Base-by-base conservation (phyloP, 1,140 invertebrate species). In the Heliothis virescens region DNA sequence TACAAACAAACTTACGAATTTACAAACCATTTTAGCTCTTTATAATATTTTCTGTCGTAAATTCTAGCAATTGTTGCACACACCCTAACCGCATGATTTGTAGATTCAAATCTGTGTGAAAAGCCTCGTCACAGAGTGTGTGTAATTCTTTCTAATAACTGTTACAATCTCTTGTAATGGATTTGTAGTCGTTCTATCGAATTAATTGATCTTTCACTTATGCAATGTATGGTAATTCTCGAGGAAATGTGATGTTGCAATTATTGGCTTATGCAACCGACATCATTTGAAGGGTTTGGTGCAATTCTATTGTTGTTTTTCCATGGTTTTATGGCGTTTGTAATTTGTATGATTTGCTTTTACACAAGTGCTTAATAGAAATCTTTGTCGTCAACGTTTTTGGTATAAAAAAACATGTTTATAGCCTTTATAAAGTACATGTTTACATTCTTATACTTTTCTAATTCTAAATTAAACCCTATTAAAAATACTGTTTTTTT, bases 201-300 rank as follows among this genome's bases (percentile, higher is more conserved):
- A 13, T 53, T 71, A 71, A 71, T 71, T 71, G 67, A 71, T 53
- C 18, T 71, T 52, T 26, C 47, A 71, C 53, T 71, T 71, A 71
- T 52, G 41, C 67, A 71, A 71, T 71, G 34, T 41, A 71, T 71
- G 67, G 48, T 71, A 71, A 71, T 71, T 53, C 18, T 67, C 2
- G 41, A 69, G 11, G 48, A 29, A 21, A 53, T 71, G n/a, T 53
- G n/a, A 53, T 53, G 67, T 71, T 13, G 48, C 16, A n/a, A 16
- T 67, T 0, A 48, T 65, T 48, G 63, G 21, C 5, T 71, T 71
- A 71, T 71, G 21, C 52, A 71, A 71, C 48, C 12, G 48, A n/a
- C 67, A 71, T 21, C 48, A 18, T n/a, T 47, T 52, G 13, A 71
- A 71, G 67, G 47, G 48, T 71, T 71, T 52, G 13, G 1, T 9